These are phyloP conservation scores for Neodiprion virginianus DNA, from an alignment of 1,140 invertebrate genomes.

Conservation along the genomic window DNA sequence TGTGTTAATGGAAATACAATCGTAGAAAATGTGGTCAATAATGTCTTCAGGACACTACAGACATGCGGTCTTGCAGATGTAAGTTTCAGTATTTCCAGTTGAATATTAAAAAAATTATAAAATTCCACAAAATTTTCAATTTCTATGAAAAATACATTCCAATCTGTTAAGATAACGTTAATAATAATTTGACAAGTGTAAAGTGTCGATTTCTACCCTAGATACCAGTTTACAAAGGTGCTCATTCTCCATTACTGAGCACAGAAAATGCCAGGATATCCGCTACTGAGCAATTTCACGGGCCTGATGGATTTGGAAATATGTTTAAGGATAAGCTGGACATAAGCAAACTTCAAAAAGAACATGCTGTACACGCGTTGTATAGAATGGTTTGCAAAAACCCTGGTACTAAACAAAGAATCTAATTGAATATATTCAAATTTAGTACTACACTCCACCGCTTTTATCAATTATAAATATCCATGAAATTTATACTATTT, in stretches of 20 bases:
- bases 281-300: slow-evolving; percentile 57
- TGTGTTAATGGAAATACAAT: slow-evolving; percentile 70
- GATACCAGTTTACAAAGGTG: slow-evolving; percentile 73
- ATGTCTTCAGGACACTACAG: slow-evolving; percentile 67
- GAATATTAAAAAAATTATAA: not conserved
- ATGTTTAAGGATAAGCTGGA: slow-evolving; percentile 48
- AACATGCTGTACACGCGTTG: slow-evolving; percentile 61
- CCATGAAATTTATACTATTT: slow-evolving; percentile 22
- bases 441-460: not conserved
- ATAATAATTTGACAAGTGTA: not conserved
- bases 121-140: too few species aligned
- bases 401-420: slow-evolving; percentile 42
- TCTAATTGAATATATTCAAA: too few species aligned
- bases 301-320: slow-evolving; percentile 74
- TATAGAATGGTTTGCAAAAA: slow-evolving; percentile 59
- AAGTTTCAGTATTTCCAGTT: slow-evolving; percentile 41
- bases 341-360: slow-evolving; percentile 45
- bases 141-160: too few species aligned
- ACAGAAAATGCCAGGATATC: slow-evolving; percentile 39
- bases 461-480: not conserved
- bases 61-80: slow-evolving; percentile 60
- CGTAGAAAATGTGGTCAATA: slow-evolving; percentile 66
- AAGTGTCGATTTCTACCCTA: slow-evolving; percentile 44
- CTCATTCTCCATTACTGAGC: slow-evolving; percentile 61
- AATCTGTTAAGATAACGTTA: too few species aligned